A percentile compares a stretch with the other conserved stretches of the same genome.
Evolutionary conservation across 2,113 vertebrate species (phyloP).

Genomic region (Macrotus californicus): DNA sequence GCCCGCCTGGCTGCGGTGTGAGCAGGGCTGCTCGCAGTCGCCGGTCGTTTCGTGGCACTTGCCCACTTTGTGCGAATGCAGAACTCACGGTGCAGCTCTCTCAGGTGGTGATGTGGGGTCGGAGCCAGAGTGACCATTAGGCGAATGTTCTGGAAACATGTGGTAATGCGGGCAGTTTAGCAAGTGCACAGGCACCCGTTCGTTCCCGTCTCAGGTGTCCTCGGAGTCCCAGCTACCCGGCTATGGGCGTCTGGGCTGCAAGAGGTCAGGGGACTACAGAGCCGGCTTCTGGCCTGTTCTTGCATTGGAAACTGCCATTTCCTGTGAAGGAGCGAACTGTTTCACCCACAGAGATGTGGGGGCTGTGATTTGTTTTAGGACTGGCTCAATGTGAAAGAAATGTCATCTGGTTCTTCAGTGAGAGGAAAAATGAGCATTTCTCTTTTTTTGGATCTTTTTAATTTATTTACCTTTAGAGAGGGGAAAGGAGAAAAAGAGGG

Average conservation of each 20-base stretch:
- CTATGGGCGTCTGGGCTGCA: neutral
- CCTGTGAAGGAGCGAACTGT: constrained; percentile 15
- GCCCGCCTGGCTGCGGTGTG: neutral
- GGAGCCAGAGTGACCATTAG: neutral
- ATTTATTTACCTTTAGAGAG: too few relatives aligned
- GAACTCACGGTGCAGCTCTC: neutral
- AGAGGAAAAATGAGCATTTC: neutral
- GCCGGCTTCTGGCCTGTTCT: neutral
- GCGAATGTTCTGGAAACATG: neutral
- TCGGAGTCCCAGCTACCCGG: constrained; percentile 22
- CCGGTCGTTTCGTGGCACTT: neutral
- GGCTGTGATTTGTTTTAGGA: neutral
- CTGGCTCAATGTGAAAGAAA: neutral
- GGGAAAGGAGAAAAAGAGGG: too few relatives aligned
- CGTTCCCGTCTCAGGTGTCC: constrained; percentile 38
- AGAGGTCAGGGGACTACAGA: neutral
- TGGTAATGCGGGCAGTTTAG: neutral
- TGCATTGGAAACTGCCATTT: constrained; percentile 25
- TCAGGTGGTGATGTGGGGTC: neutral
- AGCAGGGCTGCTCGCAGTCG: neutral
- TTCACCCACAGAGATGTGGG: neutral
- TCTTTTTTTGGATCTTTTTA: too few relatives aligned
- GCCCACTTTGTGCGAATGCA: neutral
- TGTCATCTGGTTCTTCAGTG: neutral
- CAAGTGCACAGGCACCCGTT: neutral